Evolutionary conservation across 2,113 vertebrate species (phyloP).

Genomic region (Dinomys branickii): DNA sequence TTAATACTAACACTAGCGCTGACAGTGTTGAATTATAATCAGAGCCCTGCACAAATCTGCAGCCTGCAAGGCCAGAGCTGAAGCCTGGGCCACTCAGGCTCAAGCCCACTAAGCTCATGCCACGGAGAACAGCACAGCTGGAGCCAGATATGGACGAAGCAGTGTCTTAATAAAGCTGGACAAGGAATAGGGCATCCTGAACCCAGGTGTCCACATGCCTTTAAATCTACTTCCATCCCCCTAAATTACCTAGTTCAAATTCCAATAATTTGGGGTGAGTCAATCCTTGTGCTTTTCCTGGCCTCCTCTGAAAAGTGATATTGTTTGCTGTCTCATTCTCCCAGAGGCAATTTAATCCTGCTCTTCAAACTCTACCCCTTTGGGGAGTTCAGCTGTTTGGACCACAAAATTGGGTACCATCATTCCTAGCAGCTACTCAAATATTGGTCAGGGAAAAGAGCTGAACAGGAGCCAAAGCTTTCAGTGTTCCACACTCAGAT

Average conservation of each 20-base stretch:
- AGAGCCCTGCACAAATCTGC: neutral
- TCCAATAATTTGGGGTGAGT: neutral
- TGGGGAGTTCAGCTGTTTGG: neutral
- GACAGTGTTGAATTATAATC: too few relatives aligned
- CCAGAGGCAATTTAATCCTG: neutral
- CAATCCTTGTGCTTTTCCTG: neutral
- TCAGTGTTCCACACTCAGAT: neutral
- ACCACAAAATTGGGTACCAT: neutral
- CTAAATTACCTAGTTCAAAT: neutral
- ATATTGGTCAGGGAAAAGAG: neutral
- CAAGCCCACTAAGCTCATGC: neutral
- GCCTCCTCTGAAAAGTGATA: neutral
- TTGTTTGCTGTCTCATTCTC: neutral
- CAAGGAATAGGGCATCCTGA: neutral
- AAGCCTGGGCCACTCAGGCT: neutral
- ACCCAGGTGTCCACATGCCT: neutral
- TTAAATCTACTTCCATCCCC: neutral
- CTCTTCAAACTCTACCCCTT: neutral
- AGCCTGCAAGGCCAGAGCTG: neutral
- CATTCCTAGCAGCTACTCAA: neutral
- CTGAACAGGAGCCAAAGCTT: neutral
- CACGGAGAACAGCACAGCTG: neutral
- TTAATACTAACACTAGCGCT: neutral
- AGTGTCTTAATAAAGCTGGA: neutral
- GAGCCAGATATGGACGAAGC: neutral